Conservation (phyloP, 2,113 vertebrate species). For the Tauraco erythrolophus region DNA sequence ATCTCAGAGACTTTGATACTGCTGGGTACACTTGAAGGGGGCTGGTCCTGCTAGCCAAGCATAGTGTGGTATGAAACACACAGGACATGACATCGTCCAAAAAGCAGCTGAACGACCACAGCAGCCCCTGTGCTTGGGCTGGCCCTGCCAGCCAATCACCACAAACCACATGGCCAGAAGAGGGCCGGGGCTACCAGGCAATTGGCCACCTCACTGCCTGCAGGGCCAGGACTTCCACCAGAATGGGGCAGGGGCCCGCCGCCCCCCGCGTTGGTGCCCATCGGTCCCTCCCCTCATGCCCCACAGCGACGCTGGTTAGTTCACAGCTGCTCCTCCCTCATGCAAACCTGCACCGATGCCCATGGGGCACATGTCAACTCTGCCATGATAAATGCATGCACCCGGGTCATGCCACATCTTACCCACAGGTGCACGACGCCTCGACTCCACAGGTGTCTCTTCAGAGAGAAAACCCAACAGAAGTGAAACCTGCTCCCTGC, state of each 20-base stretch:
- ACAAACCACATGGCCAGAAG: not conserved
- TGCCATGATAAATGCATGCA: fast-evolving
- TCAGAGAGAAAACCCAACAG: not conserved
- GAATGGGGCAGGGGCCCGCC: fast-evolving
- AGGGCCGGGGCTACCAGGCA: fast-evolving
- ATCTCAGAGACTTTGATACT: not conserved
- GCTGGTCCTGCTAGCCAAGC: not conserved
- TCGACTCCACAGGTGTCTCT: fast-evolving
- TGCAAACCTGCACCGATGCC: fast-evolving
- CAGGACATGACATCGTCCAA: fast-evolving
- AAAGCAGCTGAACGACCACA: not conserved
- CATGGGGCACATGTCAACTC: fast-evolving
- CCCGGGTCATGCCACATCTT: not conserved
- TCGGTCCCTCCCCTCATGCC: fast-evolving
- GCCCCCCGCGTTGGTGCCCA: fast-evolving
- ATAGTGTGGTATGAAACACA: not conserved
- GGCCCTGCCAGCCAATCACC: not conserved
- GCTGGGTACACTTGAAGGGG: not conserved
- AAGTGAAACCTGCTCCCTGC: not conserved
- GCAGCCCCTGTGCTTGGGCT: not conserved
- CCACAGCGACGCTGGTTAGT: fast-evolving
- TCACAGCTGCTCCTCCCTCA: fast-evolving
- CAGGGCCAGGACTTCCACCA: not conserved
- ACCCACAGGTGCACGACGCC: fast-evolving
- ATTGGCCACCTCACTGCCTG: fast-evolving